Base-by-base conservation (phyloP, 2,113 vertebrate genomes). In the Archocentrus centrarchus region DNA sequence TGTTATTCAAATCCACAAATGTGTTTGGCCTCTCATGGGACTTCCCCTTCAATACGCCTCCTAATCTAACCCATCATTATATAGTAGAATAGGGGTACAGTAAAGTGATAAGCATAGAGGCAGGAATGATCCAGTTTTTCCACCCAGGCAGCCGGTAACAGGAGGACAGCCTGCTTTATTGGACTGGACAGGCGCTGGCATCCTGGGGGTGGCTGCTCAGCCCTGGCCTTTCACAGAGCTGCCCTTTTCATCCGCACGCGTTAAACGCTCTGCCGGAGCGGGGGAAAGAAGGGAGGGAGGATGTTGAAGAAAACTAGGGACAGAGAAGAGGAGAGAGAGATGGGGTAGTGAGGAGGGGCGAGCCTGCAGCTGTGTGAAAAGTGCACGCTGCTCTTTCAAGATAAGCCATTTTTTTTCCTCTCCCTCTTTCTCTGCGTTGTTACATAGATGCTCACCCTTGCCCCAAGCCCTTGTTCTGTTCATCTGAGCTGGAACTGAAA, bases 161-260 rank as follows among this genome's bases (percentile, higher is more conserved):
- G 88, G 86, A 88, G 92, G 93, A 94, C 93, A 94, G 93, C 86
- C 94, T 94, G 89, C 93, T 95, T 97, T 96, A 97, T 97, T 97
- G 93, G 95, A 96, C 89, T 81, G 95, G 97, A 97, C 96, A 96
- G 96, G 95, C 95, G 86, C 95, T 94, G 94, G 94, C 93, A 92
- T 94, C 94, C 94, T 85, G 91, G 92, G 94, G 93, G 83, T 82
- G 90, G 90, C 90, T 86, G 87, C 91, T 92, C 89, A 81, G 90
- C 89, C 37, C 89, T 93, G 93, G 93, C 91, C 94, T 96, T 95
- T 95, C 93, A 96, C 91, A 92, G 92, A 89, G 89, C 93, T 91
- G 93, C 92, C 94, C 93, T 95, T 96, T 96, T 96, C 94, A 95
- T 95, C 93, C 81, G 77, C 93, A 95, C 88, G 87, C 79, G 94